Conservation (phyloP, 23 tunicate species). For the Aplidium turbinatum region DNA sequence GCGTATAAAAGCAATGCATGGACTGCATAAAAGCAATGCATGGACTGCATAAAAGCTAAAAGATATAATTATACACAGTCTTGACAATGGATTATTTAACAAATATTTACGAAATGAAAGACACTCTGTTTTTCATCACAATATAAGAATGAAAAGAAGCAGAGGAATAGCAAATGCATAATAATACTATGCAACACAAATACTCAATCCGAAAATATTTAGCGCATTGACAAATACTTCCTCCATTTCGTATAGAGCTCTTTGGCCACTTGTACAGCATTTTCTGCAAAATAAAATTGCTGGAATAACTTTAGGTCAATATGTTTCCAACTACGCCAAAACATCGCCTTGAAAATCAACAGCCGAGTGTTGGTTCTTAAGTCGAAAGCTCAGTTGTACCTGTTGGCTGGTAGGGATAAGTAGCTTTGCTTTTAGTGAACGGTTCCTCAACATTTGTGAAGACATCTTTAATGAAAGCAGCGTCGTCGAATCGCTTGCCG, state of each 20-base stretch:
- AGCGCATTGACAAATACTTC: no score
- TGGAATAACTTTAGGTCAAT: background rate
- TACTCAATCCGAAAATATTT: no score
- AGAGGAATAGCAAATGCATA: no score
- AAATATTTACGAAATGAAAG: no score
- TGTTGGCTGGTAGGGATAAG: conserved; percentile 46
- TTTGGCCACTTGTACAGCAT: background rate
- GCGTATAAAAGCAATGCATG: no score
- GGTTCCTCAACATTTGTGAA: conserved; percentile 67
- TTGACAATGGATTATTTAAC: no score
- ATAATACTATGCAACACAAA: no score
- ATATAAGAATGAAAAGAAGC: no score
- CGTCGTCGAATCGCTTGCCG: conserved; percentile 37
- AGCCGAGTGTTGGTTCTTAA: background rate
- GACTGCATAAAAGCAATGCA: no score
- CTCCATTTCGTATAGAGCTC: conserved; percentile 10
- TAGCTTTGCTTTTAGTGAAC: conserved; percentile 34
- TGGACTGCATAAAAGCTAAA: no score
- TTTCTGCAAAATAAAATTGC: background rate
- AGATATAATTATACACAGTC: no score
- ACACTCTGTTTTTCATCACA: no score
- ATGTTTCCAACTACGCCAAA: background rate
- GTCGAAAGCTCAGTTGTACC: conserved; percentile 54
- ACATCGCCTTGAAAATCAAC: background rate
- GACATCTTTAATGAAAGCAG: conserved; percentile 40